A percentile compares a stretch with the other conserved stretches of the same genome.
These are phyloP conservation scores for Plagodis dolabraria DNA, from an alignment of 2,888 invertebrate genomes.

Conservation along the genomic window DNA sequence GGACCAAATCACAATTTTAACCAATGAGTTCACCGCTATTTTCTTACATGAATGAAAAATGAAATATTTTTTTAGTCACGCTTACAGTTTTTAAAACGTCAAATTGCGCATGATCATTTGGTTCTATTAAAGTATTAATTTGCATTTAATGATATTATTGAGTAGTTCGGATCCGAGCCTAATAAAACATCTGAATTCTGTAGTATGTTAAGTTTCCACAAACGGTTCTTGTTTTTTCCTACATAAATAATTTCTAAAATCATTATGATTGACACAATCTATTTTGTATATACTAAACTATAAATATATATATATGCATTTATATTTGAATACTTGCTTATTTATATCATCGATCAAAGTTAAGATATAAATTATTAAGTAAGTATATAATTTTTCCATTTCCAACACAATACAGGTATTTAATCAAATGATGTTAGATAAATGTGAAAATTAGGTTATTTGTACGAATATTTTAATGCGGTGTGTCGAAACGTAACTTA, in stretches of 20 bases:
- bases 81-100: background rate
- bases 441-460: slow-evolving; percentile 2
- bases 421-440: slow-evolving; percentile 16
- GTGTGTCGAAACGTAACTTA: slow-evolving; percentile 1
- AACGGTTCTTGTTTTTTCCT: slow-evolving; percentile 12
- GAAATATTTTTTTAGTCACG: too few relatives aligned
- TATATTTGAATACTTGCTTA: slow-evolving; percentile 17
- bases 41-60: too few relatives aligned
- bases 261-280: slow-evolving; percentile 56
- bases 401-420: slow-evolving; percentile 33
- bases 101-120: slow-evolving; percentile 17
- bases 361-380: slow-evolving; percentile 32
- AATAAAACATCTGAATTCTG: slow-evolving; percentile 58
- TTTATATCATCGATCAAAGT: slow-evolving; percentile 36
- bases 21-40: too few relatives aligned
- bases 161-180: slow-evolving; percentile 67
- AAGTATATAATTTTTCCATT: slow-evolving; percentile 19
- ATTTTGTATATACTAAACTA: slow-evolving; percentile 37
- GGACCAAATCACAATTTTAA: too few relatives aligned
- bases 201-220: slow-evolving; percentile 44
- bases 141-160: slow-evolving; percentile 71
- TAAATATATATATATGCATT: slow-evolving; percentile 30
- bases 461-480: slow-evolving; percentile 6
- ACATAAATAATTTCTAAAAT: slow-evolving; percentile 32
- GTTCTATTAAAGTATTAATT: slow-evolving; percentile 57